Evolutionary conservation across 64 coral and sea anemone species (phyloP).

Genomic region (Anthopleura sola): DNA sequence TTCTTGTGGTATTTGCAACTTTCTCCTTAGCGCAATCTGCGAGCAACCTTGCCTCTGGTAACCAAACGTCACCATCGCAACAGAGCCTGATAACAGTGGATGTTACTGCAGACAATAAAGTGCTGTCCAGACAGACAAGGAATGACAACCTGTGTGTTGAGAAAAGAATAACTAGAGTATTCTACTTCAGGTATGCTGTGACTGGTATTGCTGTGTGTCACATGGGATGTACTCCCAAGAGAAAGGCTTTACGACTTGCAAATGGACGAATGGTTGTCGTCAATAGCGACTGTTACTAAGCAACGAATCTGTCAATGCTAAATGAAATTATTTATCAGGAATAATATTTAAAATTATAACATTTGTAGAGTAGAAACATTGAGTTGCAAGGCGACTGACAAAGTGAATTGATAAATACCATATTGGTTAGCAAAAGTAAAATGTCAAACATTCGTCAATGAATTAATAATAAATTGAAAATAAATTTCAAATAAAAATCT

Average conservation of each 20-base stretch:
- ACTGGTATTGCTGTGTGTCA: not conserved
- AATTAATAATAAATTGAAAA: not conserved
- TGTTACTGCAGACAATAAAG: not conserved
- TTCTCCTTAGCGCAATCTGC: not conserved
- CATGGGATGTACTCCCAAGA: not conserved
- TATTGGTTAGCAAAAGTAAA: conserved; percentile 2
- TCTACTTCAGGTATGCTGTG: not conserved
- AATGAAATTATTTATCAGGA: not conserved
- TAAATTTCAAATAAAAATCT: too few species aligned
- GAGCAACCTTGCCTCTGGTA: not conserved
- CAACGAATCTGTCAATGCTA: not conserved
- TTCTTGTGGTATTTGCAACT: not conserved
- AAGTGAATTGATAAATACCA: not conserved
- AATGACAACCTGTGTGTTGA: not conserved
- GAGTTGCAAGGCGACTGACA: not conserved
- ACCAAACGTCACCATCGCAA: not conserved
- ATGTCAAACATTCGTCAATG: conserved; percentile 13
- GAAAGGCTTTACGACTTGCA: not conserved
- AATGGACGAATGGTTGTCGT: not conserved
- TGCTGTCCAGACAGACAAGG: not conserved
- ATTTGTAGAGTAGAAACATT: too few species aligned
- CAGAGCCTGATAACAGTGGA: not conserved
- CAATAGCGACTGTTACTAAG: not conserved
- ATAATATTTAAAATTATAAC: not conserved
- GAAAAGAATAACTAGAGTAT: not conserved